These are phyloP conservation scores for Sandelia bainsii DNA, from an alignment of 2,797 vertebrate genomes.

Conservation along the genomic window DNA sequence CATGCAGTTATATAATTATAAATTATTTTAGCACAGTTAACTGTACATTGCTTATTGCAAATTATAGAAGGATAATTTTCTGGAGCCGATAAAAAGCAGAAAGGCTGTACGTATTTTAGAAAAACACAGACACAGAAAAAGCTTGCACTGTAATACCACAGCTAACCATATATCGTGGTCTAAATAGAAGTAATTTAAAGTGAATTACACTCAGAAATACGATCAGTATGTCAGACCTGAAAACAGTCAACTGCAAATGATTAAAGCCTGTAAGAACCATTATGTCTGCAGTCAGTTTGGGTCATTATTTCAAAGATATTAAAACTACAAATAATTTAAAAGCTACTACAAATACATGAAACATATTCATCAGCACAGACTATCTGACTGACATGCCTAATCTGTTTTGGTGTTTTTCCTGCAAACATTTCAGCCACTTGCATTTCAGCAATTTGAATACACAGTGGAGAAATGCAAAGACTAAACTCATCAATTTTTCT, in stretches of 20 bases:
- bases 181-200: constrained; percentile 10
- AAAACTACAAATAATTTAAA: constrained; percentile 16
- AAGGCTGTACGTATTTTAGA: too few species aligned
- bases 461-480: constrained; percentile 25
- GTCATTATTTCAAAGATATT: background rate
- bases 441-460: constrained; percentile 1
- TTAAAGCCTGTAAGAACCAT: background rate
- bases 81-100: too few species aligned
- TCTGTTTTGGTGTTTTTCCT: constrained; percentile 10
- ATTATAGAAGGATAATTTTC: too few species aligned
- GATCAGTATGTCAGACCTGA: background rate
- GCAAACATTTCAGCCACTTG: background rate
- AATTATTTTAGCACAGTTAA: too few species aligned
- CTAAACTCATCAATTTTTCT: constrained; percentile 21
- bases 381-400: constrained; percentile 1
- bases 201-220: constrained; percentile 1
- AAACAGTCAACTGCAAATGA: background rate
- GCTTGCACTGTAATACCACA: background rate
- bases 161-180: background rate
- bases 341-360: constrained; percentile 10
- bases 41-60: too few species aligned
- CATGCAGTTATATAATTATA: too few species aligned
- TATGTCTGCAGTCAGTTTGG: background rate
- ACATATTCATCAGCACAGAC: background rate
- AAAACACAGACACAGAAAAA: too few species aligned